Evolutionary conservation across 1,140 invertebrate genomes (phyloP).

Genomic region (Heliconius congener): DNA sequence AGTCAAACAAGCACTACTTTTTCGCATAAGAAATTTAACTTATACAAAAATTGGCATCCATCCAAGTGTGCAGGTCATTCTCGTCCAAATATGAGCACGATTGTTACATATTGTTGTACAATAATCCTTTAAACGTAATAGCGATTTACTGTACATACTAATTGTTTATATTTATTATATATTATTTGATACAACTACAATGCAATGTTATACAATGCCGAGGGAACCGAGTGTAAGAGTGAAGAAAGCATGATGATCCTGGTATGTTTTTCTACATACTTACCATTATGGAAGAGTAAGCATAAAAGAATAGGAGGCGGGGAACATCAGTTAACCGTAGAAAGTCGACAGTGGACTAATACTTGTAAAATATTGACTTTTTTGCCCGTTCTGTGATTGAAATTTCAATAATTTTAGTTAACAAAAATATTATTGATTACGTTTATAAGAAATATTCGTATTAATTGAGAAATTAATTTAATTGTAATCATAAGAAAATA

Average conservation of each 20-base stretch:
- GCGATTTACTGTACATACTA: not conserved
- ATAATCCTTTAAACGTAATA: not conserved
- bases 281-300: too few relatives aligned
- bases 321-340: not conserved
- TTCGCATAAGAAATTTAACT: not conserved
- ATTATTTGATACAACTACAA: not conserved
- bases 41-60: slow-evolving; percentile 12
- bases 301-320: too few relatives aligned
- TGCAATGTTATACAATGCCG: not conserved
- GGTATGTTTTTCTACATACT: not conserved
- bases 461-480: not conserved
- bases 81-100: not conserved
- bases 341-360: too few relatives aligned
- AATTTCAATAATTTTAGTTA: too few relatives aligned
- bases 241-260: not conserved
- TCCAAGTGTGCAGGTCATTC: slow-evolving; percentile 6
- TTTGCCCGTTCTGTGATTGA: too few relatives aligned
- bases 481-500: not conserved
- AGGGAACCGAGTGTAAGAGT: not conserved
- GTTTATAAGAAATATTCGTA: not conserved
- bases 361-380: too few relatives aligned
- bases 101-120: not conserved
- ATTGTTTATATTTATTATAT: not conserved
- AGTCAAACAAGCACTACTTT: not conserved
- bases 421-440: not conserved